Evolutionary conservation across 1,140 invertebrate species (phyloP), one percentile per base, ranked within the genome.

Genomic region (Drosophila sulfurigaster): DNA sequence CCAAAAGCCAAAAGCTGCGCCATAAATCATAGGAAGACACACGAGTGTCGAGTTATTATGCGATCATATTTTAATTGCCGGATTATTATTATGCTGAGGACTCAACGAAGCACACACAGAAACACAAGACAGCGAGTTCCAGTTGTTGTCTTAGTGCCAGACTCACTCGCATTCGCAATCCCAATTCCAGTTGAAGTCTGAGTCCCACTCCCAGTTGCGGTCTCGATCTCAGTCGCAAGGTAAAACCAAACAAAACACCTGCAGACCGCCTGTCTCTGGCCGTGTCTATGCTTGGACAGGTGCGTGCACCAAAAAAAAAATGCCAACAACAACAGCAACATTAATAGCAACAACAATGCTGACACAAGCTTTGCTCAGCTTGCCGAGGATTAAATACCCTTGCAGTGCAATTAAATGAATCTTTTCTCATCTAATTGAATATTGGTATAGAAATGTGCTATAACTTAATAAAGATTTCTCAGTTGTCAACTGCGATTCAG

Each of bases 51-150:
- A 89, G 86, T 89, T 89, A 89, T 89, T 89, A 89, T 89, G 85
- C 81, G 85, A 89, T 89, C 85, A 89, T 89, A 89, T 89, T 89
- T 89, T 89, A 89, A 89, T 89, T 89, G 85, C 85, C 75, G 85
- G 86, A 89, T 89, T 89, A 89, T 89, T 89, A 89, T 89, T 89
- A 90, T 89, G 85, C 85, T 68, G 65, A 52, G 59, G 73, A 75
- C 72, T 63, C 20, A 13, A 10, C 28, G 32, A 48, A 13, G n/a
- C 32, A 71, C 45, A 30, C 45, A 70, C 51, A 49, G 15, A 35
- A 45, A 57, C 38, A 57, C 68, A 48, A 51, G 41, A 65, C 58
- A 62, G 32, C 35, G 20, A 43, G 46, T 52, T 3, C 30, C n/a
- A 68, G 35, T 62, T 15, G 41, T 54, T 25, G 30, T 58, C 52